These are phyloP conservation scores for Seira ritae DNA, from an alignment of 2,888 invertebrate genomes.

Conservation along the genomic window DNA sequence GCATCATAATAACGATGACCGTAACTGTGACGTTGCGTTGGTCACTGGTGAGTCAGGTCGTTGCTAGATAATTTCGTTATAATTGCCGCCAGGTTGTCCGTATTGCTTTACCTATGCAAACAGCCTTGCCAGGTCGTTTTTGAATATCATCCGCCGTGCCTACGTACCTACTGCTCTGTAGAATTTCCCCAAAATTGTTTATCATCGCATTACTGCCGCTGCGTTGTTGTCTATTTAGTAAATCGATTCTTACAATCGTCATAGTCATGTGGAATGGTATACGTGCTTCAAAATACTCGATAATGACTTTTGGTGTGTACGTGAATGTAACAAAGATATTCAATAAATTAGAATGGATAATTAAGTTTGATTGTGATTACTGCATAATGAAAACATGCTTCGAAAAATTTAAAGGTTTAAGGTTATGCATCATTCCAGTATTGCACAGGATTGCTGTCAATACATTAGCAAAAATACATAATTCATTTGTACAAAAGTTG, in stretches of 20 bases:
- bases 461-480: neutral
- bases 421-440: neutral
- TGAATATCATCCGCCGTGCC: neutral
- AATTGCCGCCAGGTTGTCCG: neutral
- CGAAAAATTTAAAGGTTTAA: neutral
- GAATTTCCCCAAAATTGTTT: neutral
- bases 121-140: neutral
- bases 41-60: neutral
- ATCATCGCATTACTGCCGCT: neutral
- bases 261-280: neutral
- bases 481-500: neutral
- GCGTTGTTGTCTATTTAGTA: too few species aligned
- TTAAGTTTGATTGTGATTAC: neutral
- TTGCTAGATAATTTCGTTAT: neutral
- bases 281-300: neutral
- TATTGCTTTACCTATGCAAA: neutral
- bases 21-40: too few species aligned
- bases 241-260: too few species aligned
- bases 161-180: neutral
- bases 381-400: neutral
- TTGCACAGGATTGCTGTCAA: neutral
- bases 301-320: neutral
- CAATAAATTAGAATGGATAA: neutral
- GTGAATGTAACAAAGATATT: neutral
- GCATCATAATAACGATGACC: too few species aligned